Conservation (phyloP, 2,797 vertebrate genomes). For the Crenuchus spilurus region DNA sequence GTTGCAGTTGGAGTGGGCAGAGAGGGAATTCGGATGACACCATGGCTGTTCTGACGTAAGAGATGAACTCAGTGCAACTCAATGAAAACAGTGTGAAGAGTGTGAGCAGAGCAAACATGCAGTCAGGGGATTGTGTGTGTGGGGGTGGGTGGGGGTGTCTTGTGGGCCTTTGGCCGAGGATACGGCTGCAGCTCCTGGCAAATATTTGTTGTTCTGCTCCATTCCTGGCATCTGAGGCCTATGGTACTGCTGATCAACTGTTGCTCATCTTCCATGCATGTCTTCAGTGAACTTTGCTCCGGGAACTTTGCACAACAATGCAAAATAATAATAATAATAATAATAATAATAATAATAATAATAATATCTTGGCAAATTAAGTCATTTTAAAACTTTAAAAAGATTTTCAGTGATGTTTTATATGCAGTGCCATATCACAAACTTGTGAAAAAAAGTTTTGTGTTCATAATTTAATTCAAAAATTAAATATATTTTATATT, state of each 20-base stretch:
- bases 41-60: constrained; percentile 65
- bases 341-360: too few species aligned
- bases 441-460: too few species aligned
- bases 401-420: too few species aligned
- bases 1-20: constrained; percentile 29
- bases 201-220: constrained; percentile 61
- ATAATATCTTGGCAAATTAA: too few species aligned
- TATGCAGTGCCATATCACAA: too few species aligned
- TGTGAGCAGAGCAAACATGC: constrained; percentile 51
- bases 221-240: constrained; percentile 38
- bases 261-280: constrained; percentile 44
- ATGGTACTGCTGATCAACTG: constrained; percentile 34
- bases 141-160: constrained; percentile 35
- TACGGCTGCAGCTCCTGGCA: constrained; percentile 35
- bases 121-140: constrained; percentile 10
- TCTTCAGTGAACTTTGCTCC: constrained; percentile 50
- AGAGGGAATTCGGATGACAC: constrained; percentile 19
- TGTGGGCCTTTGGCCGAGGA: constrained; percentile 46
- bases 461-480: too few species aligned
- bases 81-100: constrained; percentile 60
- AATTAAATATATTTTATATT: too few species aligned
- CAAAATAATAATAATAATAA: too few species aligned
- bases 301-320: too few species aligned
- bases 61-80: constrained; percentile 58
- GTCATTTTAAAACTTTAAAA: too few species aligned